phyloP scores from a whole-genome alignment of 2,888 invertebrate genomes.

The Aplocera efformata region DNA sequence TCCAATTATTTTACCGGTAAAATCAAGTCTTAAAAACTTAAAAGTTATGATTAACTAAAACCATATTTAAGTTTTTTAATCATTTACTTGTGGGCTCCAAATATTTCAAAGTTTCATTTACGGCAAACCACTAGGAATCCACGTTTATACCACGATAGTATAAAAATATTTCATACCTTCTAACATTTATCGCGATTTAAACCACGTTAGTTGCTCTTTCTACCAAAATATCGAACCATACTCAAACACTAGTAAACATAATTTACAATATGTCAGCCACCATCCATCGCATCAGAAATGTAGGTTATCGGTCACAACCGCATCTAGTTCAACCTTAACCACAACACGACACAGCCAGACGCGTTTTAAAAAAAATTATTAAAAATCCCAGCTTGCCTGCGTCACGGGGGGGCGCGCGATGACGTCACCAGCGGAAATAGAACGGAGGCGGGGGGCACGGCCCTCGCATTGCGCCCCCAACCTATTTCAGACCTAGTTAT shows the following conservation, averaged over 20 bases:
- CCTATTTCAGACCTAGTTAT: conserved; percentile 29
- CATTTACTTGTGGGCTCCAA: no score
- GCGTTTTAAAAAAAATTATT: conserved; percentile 37
- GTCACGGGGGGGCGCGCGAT: conserved; percentile 50
- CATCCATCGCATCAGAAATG: conserved; percentile 23
- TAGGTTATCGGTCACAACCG: conserved; percentile 34
- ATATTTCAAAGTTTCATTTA: no score
- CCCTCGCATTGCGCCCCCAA: conserved; percentile 19
- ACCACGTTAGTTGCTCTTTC: no score
- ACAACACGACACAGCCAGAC: conserved; percentile 39
- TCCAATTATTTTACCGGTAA: no score
- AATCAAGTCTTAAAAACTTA: no score
- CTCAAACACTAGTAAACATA: background rate
- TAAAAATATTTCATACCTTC: no score
- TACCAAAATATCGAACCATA: no score
- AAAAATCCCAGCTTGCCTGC: conserved; percentile 46
- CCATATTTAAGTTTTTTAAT: no score
- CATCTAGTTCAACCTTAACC: conserved; percentile 31
- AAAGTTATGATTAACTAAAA: no score
- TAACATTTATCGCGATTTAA: no score
- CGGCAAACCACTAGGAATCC: no score
- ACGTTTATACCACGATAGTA: no score
- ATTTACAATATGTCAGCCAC: conserved; percentile 9
- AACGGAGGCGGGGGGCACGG: conserved; percentile 34
- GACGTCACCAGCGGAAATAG: conserved; percentile 58